phyloP scores from a whole-genome alignment of 2,888 invertebrate species.

The Coleophora flavipennella region DNA sequence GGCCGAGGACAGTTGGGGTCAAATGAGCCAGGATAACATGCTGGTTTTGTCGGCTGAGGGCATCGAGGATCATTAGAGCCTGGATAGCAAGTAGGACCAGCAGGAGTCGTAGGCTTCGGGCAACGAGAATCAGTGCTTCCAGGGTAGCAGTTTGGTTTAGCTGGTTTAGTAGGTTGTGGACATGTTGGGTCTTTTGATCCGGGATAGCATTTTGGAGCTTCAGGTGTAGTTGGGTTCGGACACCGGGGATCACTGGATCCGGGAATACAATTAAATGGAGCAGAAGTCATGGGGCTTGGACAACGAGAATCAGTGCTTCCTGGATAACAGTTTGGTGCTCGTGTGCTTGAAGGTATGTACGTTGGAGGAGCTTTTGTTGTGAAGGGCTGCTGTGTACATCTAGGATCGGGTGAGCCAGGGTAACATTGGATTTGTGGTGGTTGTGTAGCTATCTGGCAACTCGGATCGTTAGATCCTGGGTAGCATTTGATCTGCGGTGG shows the following conservation, averaged over 20 bases:
- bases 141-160: conserved; percentile 20
- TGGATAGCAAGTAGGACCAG: conserved; percentile 23
- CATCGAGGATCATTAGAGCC: conserved; percentile 25
- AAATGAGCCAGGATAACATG: conserved; percentile 23
- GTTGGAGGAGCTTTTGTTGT: conserved; percentile 17
- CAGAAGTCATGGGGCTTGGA: conserved; percentile 18
- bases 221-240: conserved; percentile 19
- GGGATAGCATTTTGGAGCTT: conserved; percentile 21
- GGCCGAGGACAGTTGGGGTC: conserved; percentile 33
- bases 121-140: conserved; percentile 17
- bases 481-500: conserved; percentile 24
- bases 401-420: conserved; percentile 40
- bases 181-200: conserved; percentile 18
- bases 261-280: conserved; percentile 18
- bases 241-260: conserved; percentile 23
- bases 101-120: conserved; percentile 22
- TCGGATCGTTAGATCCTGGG: conserved; percentile 24
- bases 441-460: conserved; percentile 30
- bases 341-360: conserved; percentile 24
- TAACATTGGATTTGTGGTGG: conserved; percentile 24
- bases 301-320: conserved; percentile 28
- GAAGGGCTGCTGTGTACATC: conserved; percentile 26
- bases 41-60: conserved; percentile 20
- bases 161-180: conserved; percentile 19
- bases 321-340: conserved; percentile 32